phyloP scores from a whole-genome alignment of 1,140 invertebrate species.

The Dendrolimus kikuchii region DNA sequence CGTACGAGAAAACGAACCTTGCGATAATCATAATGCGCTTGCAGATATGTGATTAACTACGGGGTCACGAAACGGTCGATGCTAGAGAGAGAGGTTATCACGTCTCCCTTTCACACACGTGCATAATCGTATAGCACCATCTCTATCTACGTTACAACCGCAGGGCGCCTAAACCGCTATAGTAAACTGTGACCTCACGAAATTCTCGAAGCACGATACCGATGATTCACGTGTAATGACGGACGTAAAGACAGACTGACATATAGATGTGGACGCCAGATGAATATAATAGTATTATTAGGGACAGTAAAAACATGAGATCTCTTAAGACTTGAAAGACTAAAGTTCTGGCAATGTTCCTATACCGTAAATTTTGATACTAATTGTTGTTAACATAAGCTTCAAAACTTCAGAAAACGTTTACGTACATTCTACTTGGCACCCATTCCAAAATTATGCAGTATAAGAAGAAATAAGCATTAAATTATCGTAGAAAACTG shows the following conservation, averaged over 20 bases:
- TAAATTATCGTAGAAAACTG: no score
- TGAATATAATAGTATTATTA: constrained; percentile 26
- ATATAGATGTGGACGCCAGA: constrained; percentile 43
- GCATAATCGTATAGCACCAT: constrained; percentile 25
- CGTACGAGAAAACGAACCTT: constrained; percentile 48
- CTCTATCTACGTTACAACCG: constrained; percentile 47
- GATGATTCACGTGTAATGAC: constrained; percentile 56
- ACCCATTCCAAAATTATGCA: no score
- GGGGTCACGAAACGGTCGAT: constrained; percentile 63
- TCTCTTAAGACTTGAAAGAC: no score
- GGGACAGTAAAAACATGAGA: no score
- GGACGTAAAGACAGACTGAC: constrained; percentile 43
- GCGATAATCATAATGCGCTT: constrained; percentile 67
- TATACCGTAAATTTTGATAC: no score
- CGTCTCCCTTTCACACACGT: constrained; percentile 26
- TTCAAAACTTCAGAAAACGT: no score
- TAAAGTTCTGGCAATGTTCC: background rate
- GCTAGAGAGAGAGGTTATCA: constrained; percentile 42
- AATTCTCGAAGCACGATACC: constrained; percentile 58
- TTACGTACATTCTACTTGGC: no score
- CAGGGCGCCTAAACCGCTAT: constrained; percentile 65
- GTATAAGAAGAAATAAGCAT: no score
- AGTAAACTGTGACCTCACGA: constrained; percentile 69
- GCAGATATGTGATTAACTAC: constrained; percentile 67
- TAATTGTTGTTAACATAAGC: no score